Evolutionary conservation across 2,113 vertebrate species (phyloP).

Genomic region (Chelonoidis abingdonii): DNA sequence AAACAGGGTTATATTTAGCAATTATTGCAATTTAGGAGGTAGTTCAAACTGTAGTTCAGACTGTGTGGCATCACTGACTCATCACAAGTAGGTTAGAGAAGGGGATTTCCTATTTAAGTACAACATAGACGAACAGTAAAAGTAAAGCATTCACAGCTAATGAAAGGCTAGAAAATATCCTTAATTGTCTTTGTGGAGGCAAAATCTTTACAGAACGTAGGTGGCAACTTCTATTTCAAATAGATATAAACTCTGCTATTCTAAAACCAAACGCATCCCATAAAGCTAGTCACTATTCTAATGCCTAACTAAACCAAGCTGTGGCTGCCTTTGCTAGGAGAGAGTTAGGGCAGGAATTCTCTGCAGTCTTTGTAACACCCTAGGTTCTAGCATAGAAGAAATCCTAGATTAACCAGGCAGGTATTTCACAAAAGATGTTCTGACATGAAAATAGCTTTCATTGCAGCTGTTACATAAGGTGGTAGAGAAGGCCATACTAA

Average conservation of each 20-base stretch:
- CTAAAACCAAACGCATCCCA: neutral
- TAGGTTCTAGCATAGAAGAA: neutral
- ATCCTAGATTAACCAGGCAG: rapidly evolving
- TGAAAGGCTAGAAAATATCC: neutral
- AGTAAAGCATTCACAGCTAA: neutral
- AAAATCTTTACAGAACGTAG: neutral
- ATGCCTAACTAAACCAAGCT: neutral
- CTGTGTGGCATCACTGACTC: constrained; percentile 60
- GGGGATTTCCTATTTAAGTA: constrained; percentile 60
- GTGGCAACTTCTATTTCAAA: neutral
- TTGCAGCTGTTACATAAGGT: neutral
- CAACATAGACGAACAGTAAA: constrained; percentile 25
- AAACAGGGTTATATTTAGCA: constrained; percentile 54
- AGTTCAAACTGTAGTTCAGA: constrained; percentile 60
- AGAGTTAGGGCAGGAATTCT: neutral
- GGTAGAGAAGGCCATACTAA: neutral
- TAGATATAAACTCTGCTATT: neutral
- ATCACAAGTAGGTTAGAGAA: constrained; percentile 25
- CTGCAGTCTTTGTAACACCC: neutral
- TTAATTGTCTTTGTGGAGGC: neutral
- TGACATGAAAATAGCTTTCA: neutral
- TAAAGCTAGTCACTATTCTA: neutral
- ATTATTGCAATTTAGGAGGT: constrained; percentile 22
- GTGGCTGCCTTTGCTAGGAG: neutral
- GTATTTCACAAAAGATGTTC: rapidly evolving